Evolutionary conservation across 2,113 vertebrate species (phyloP).

Genomic region (Aldabrachelys gigantea): DNA sequence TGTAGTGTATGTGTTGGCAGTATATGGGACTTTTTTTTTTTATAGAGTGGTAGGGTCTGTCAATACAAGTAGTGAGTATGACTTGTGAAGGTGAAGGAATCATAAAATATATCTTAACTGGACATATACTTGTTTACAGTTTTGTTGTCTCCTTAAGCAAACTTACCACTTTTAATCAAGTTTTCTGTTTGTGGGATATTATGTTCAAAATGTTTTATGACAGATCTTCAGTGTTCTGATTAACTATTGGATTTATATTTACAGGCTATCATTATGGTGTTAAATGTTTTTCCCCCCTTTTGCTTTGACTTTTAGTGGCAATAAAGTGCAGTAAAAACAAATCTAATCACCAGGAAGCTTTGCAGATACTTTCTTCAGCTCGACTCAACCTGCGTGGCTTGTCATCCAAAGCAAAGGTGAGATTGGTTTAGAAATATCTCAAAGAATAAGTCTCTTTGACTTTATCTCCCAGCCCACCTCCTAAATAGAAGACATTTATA

Average conservation of each 20-base stretch:
- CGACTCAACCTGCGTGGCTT: conserved; percentile 92
- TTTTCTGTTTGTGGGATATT: not conserved
- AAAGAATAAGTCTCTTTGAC: not conserved
- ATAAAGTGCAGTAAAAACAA: conserved; percentile 88
- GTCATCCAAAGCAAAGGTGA: conserved; percentile 92
- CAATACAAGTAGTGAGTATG: not conserved
- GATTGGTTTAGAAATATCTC: conserved; percentile 7
- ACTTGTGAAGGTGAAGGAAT: not conserved
- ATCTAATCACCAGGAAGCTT: conserved; percentile 83
- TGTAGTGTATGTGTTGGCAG: not conserved
- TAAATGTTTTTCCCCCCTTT: not conserved
- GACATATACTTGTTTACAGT: not conserved
- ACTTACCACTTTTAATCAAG: not conserved
- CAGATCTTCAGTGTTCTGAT: not conserved
- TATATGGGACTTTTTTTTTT: not conserved
- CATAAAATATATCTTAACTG: not conserved
- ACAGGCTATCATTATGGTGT: not conserved
- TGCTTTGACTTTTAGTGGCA: conserved; percentile 82
- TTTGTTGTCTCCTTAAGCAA: not conserved
- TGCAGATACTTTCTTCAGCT: conserved; percentile 90
- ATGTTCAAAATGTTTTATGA: not conserved
- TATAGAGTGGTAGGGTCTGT: not conserved
- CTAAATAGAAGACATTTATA: not conserved
- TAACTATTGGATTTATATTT: not conserved
- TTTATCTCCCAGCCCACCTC: not conserved